Conservation (phyloP, 2,797 vertebrate genomes). For the Melanotaenia nigrans region DNA sequence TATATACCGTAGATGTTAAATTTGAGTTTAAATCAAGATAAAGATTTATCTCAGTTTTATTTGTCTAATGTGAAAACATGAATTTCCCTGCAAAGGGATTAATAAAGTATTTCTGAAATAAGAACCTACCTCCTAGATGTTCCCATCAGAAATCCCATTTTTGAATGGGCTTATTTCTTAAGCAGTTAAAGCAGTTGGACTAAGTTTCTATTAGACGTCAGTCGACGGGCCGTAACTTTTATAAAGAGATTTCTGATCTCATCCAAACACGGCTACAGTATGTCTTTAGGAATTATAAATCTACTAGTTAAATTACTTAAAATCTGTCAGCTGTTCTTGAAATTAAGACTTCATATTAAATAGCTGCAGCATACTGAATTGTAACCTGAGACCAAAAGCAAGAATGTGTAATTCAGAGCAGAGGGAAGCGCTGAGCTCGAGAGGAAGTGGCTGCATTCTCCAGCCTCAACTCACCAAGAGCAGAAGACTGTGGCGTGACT, state of each 20-base stretch:
- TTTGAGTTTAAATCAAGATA: not conserved
- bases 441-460: slow-evolving; percentile 65
- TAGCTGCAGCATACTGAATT: not conserved
- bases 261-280: not conserved
- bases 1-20: not conserved
- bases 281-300: not conserved
- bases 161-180: not conserved
- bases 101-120: no score
- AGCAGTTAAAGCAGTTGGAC: not conserved
- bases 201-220: not conserved
- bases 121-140: not conserved
- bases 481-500: slow-evolving; percentile 28
- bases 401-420: slow-evolving; percentile 23
- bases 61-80: not conserved
- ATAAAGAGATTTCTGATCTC: not conserved
- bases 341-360: not conserved
- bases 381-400: slow-evolving; percentile 11
- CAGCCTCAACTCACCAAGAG: slow-evolving; percentile 20
- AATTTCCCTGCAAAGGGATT: no score
- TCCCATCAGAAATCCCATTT: slow-evolving; percentile 10
- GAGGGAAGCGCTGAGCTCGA: slow-evolving; percentile 38
- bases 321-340: not conserved
- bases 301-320: not conserved
- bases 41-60: not conserved
- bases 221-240: not conserved